phyloP scores from a whole-genome alignment of 2,113 vertebrate species.

The Petaurus breviceps region DNA sequence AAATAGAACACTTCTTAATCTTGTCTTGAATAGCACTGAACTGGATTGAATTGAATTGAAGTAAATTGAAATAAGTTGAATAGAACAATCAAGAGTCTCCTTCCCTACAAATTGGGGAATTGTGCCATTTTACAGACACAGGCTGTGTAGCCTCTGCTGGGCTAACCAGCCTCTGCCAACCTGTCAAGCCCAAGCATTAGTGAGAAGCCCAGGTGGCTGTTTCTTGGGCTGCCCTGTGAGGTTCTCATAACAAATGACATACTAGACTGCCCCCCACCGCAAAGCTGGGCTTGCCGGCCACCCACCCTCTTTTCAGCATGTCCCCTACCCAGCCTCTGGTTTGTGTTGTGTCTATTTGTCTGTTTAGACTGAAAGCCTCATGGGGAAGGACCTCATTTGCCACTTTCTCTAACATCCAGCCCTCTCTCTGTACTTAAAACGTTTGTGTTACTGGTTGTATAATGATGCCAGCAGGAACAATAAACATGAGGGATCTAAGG shows the following conservation, averaged over 20 bases:
- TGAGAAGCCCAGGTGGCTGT: not conserved
- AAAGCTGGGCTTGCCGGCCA: not conserved
- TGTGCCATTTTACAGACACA: not conserved
- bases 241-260: not conserved
- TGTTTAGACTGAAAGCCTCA: not conserved
- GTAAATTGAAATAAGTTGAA: not conserved
- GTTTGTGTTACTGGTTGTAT: fast-evolving
- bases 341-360: not conserved
- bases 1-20: not conserved
- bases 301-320: not conserved
- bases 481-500: constrained; percentile 11
- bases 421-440: not conserved
- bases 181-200: fast-evolving
- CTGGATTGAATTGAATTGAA: too few relatives aligned
- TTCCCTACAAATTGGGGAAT: not conserved
- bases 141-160: not conserved
- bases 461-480: not conserved
- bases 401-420: not conserved
- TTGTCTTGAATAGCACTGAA: not conserved
- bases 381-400: not conserved
- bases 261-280: too few relatives aligned
- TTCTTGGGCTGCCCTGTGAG: not conserved
- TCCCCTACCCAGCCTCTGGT: not conserved
- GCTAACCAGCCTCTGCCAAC: not conserved
- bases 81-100: not conserved